These are phyloP conservation scores for Hemibagrus guttatus DNA, from an alignment of 2,797 vertebrate genomes.

Conservation along the genomic window DNA sequence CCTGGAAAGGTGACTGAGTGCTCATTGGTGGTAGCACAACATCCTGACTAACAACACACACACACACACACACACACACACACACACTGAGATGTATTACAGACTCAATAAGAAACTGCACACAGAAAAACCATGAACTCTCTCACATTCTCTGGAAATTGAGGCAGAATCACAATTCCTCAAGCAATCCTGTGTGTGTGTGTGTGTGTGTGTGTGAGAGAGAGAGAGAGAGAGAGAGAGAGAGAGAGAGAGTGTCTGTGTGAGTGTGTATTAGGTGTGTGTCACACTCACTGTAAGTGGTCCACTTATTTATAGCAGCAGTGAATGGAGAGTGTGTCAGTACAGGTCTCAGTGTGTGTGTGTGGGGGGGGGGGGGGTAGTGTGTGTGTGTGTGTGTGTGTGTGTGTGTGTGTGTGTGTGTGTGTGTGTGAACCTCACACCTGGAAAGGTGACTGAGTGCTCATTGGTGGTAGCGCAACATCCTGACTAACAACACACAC, in stretches of 20 bases:
- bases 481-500: too few relatives aligned
- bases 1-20: not conserved
- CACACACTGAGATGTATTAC: not conserved
- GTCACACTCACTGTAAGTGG: not conserved
- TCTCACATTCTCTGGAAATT: not conserved
- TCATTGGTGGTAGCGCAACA: not conserved
- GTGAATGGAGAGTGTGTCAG: not conserved
- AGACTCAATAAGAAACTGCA: not conserved
- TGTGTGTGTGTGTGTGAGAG: too few relatives aligned
- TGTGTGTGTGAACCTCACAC: not conserved
- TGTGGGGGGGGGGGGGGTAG: too few relatives aligned
- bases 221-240: too few relatives aligned
- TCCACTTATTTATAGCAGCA: slow-evolving; percentile 30
- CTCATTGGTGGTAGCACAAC: not conserved
- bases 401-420: not conserved
- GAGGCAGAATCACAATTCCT: not conserved
- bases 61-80: not conserved
- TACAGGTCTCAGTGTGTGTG: not conserved
- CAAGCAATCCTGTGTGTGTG: slow-evolving; percentile 1
- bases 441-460: not conserved
- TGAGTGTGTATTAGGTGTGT: not conserved
- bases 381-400: too few relatives aligned
- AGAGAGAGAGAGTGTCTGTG: too few relatives aligned
- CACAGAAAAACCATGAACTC: not conserved
- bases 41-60: not conserved